Conservation (phyloP, 2,888 invertebrate species). For the Formica aserva region DNA sequence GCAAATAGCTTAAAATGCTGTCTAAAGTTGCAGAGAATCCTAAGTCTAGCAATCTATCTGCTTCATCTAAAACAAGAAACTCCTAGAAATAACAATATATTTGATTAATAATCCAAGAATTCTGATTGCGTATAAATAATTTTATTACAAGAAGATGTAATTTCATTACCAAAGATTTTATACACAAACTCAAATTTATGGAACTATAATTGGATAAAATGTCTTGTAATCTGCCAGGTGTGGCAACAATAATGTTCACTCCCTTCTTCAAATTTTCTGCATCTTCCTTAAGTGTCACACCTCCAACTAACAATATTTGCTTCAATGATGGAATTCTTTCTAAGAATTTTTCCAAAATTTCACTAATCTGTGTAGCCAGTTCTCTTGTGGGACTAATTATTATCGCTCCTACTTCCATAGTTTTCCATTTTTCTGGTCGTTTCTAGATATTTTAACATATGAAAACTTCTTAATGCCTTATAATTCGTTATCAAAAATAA, state of each 20-base stretch:
- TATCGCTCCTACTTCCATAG: constrained; percentile 94
- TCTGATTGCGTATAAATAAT: not conserved
- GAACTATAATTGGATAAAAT: constrained; percentile 91
- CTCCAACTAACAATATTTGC: constrained; percentile 92
- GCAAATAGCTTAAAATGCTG: constrained; percentile 95
- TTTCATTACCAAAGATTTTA: constrained; percentile 91
- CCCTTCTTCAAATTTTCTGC: constrained; percentile 90
- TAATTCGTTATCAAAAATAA: not conserved
- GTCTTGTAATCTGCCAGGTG: constrained; percentile 97
- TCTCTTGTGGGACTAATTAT: constrained; percentile 98
- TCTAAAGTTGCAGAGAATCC: constrained; percentile 95
- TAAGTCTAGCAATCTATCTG: constrained; percentile 96
- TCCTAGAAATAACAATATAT: constrained; percentile 87
- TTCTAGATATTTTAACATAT: constrained; percentile 82
- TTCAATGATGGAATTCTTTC: constrained; percentile 86
- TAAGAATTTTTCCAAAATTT: constrained; percentile 88
- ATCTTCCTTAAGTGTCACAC: constrained; percentile 92
- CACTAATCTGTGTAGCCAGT: constrained; percentile 95
- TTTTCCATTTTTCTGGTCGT: constrained; percentile 89
- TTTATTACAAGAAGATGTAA: constrained; percentile 13
- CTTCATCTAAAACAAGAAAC: constrained; percentile 97
- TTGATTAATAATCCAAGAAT: not conserved
- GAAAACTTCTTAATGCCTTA: constrained; percentile 18
- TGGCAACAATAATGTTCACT: constrained; percentile 96
- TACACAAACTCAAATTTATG: constrained; percentile 90